Evolutionary conservation across 2,113 vertebrate species (phyloP).

Genomic region (Pontoporia blainvillei): DNA sequence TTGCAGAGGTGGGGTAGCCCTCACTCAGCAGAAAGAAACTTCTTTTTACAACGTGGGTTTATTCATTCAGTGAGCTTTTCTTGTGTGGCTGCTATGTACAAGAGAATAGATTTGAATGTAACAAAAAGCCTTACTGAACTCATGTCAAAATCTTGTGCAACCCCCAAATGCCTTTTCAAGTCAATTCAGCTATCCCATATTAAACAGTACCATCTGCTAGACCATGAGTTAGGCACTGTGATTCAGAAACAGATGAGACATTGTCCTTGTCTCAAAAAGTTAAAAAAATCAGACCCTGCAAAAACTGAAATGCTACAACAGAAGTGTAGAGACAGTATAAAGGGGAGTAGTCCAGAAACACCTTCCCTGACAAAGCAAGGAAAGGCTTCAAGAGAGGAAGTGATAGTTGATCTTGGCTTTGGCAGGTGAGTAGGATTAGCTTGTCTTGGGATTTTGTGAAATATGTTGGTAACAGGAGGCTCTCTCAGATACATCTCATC

Average conservation of each 20-base stretch:
- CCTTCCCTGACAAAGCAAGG: background rate
- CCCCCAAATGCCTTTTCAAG: background rate
- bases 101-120: slow-evolving; percentile 29
- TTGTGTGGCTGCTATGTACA: background rate
- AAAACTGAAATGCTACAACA: background rate
- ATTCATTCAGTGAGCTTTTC: background rate
- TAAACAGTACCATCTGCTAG: background rate
- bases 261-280: slow-evolving; percentile 7
- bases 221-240: background rate
- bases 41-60: slow-evolving; percentile 20
- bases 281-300: background rate
- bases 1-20: background rate
- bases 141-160: slow-evolving; percentile 28
- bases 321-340: background rate
- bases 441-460: slow-evolving; percentile 37
- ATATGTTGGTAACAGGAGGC: background rate
- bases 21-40: slow-evolving; percentile 34
- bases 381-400: slow-evolving; percentile 10
- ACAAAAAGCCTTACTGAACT: background rate
- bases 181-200: background rate
- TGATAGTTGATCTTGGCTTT: background rate
- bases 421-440: background rate
- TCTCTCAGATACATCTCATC: background rate
- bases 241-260: background rate
- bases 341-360: background rate